Evolutionary conservation across 2,797 vertebrate genomes (phyloP).

Genomic region (Ceyx erithaca): DNA sequence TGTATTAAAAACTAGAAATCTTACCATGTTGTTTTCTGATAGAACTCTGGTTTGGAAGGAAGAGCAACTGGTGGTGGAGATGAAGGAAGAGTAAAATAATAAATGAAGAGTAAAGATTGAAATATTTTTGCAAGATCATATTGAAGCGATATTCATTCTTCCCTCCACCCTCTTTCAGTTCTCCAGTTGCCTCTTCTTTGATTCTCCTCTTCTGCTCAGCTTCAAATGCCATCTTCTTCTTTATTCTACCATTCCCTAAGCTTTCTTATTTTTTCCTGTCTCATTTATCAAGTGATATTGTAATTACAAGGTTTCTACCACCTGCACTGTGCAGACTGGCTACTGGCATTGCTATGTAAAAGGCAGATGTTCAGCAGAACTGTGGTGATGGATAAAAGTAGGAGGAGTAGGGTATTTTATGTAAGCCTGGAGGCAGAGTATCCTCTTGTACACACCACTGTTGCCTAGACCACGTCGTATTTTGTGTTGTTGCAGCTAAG

Average conservation of each 20-base stretch:
- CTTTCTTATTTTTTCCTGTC: background rate
- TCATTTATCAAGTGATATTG: background rate
- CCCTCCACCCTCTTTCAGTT: background rate
- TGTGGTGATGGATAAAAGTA: background rate
- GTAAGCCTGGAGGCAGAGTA: background rate
- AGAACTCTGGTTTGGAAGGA: background rate
- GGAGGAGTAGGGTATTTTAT: background rate
- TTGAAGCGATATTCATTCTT: background rate
- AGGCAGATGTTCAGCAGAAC: background rate
- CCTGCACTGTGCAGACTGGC: background rate
- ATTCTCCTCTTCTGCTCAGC: background rate
- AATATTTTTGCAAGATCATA: background rate
- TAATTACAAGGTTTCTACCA: background rate
- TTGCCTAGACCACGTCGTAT: background rate
- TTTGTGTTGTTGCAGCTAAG: background rate
- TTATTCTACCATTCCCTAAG: background rate
- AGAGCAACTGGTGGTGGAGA: background rate
- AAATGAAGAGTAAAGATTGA: background rate
- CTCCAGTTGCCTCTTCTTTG: background rate
- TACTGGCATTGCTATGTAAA: background rate
- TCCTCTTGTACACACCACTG: background rate
- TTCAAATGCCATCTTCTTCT: background rate
- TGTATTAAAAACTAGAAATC: background rate
- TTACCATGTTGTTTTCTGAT: background rate
- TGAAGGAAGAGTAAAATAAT: background rate